A percentile compares a stretch with the other conserved stretches of the same genome.
Conservation (phyloP, 2,888 invertebrate genomes). For the Prosapia bicincta region DNA sequence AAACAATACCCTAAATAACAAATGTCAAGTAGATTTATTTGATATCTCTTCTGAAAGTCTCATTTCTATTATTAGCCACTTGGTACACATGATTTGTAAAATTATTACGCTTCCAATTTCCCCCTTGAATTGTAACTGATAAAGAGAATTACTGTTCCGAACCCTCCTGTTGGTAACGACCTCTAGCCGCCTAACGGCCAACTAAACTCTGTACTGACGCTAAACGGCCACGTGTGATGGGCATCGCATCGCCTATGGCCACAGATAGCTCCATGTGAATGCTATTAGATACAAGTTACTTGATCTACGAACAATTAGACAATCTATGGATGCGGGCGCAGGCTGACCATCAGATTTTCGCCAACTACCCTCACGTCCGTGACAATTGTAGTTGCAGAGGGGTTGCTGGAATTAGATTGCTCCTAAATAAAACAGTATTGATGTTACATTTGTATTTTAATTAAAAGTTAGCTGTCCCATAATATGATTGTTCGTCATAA, state of each 20-base stretch:
- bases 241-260: not conserved
- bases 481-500: no score
- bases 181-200: not conserved
- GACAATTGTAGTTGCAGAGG: not conserved
- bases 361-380: not conserved
- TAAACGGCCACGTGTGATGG: not conserved
- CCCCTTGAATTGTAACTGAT: not conserved
- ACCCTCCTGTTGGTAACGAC: not conserved
- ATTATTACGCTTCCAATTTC: no score
- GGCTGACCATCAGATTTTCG: not conserved
- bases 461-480: no score
- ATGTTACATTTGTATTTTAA: no score
- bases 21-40: no score
- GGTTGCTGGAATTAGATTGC: not conserved
- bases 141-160: not conserved
- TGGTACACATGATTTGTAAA: no score
- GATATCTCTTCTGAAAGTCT: no score
- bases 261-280: not conserved
- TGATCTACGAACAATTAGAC: constrained; percentile 2
- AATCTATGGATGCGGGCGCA: not conserved
- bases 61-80: no score
- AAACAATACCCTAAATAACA: no score
- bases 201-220: not conserved
- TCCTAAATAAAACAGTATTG: not conserved
- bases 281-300: not conserved